These are phyloP conservation scores for Torymus auratus DNA, from an alignment of 2,888 invertebrate genomes.

Conservation along the genomic window DNA sequence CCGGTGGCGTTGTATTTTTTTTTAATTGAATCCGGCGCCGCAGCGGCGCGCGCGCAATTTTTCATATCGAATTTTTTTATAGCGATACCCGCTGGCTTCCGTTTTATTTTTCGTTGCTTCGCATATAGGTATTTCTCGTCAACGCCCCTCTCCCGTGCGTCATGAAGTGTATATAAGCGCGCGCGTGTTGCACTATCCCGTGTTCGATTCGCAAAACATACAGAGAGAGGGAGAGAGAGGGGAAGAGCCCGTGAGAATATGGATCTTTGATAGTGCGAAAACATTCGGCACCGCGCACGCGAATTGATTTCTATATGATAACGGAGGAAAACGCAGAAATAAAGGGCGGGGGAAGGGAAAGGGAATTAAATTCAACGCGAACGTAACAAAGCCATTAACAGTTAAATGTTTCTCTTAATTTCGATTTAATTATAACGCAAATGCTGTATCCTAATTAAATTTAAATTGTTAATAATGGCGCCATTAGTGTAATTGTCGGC, in stretches of 20 bases:
- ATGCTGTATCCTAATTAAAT: constrained; percentile 13
- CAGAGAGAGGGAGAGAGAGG: neutral
- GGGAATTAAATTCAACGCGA: neutral
- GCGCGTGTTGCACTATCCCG: neutral
- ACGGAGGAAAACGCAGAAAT: neutral
- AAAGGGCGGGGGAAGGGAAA: neutral
- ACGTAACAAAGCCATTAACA: constrained; percentile 13
- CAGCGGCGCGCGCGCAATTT: constrained; percentile 10
- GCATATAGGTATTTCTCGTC: neutral
- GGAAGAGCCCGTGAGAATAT: neutral
- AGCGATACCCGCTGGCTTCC: constrained; percentile 24
- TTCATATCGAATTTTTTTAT: constrained; percentile 33
- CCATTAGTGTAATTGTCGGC: constrained; percentile 20
- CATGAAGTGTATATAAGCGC: neutral
- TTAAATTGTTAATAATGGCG: constrained; percentile 24
- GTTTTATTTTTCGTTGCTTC: constrained; percentile 28
- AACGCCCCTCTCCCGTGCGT: too few species aligned
- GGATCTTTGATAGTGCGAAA: constrained; percentile 24
- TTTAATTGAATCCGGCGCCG: constrained; percentile 28
- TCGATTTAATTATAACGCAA: neutral
- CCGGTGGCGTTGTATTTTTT: constrained; percentile 5
- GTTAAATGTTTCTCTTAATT: constrained; percentile 1
- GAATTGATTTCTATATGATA: constrained; percentile 35
- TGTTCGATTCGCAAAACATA: constrained; percentile 13
- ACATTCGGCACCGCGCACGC: neutral